phyloP scores from a whole-genome alignment of 2,888 invertebrate species.

The Noctua fimbriata region DNA sequence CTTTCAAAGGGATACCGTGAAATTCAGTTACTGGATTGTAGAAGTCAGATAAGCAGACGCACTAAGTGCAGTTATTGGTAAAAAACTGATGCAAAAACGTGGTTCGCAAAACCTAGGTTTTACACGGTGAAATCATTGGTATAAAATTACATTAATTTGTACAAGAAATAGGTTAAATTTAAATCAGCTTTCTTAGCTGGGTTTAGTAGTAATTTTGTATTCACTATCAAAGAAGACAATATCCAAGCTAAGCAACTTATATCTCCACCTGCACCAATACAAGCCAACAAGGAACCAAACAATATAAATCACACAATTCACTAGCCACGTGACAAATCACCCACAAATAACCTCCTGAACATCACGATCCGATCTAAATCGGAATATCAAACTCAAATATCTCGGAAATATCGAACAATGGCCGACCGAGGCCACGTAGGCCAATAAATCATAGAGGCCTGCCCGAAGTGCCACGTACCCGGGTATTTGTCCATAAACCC shows the following conservation, averaged over 20 bases:
- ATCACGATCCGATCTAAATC: constrained; percentile 68
- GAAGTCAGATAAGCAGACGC: neutral
- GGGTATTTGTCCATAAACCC: constrained; percentile 72
- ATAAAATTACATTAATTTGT: neutral
- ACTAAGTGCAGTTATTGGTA: neutral
- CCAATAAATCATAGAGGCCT: constrained; percentile 69
- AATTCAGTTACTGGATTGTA: neutral
- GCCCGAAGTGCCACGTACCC: constrained; percentile 68
- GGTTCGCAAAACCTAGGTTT: neutral
- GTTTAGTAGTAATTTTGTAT: neutral
- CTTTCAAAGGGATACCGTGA: too few relatives aligned
- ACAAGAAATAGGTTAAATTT: neutral
- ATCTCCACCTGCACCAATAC: constrained; percentile 16
- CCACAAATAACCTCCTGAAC: constrained; percentile 63
- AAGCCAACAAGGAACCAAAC: constrained; percentile 28
- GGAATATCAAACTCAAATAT: constrained; percentile 66
- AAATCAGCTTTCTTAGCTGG: neutral
- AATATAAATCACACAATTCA: constrained; percentile 62
- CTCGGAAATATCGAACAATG: constrained; percentile 70
- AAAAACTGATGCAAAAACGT: neutral
- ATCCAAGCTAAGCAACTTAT: neutral
- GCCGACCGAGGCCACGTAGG: constrained; percentile 68
- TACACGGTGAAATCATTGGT: neutral
- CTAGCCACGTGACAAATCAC: constrained; percentile 61
- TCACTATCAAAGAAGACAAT: neutral